A percentile compares a stretch with the other conserved stretches of the same genome.
Evolutionary conservation across 2,113 vertebrate genomes (phyloP).

Genomic region (Hippocampus comes): DNA sequence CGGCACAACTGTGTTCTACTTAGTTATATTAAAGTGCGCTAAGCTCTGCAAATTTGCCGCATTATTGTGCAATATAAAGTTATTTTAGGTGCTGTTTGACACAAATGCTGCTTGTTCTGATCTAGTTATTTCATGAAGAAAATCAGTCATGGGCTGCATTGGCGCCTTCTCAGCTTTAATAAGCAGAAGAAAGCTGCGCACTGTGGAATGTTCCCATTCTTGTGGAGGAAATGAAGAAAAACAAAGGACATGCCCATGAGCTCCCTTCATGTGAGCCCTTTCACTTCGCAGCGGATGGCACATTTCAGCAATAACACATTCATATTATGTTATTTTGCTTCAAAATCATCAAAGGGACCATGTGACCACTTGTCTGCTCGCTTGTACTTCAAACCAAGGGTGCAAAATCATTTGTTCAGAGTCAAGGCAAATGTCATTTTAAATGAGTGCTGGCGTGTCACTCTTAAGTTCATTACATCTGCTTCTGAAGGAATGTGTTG

Average conservation of each 20-base stretch:
- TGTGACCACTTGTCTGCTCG: conserved; percentile 24
- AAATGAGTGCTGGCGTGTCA: background rate
- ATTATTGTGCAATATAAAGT: conserved; percentile 2
- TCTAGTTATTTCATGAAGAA: conserved; percentile 3
- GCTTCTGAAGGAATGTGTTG: background rate
- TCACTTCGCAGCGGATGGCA: conserved; percentile 18
- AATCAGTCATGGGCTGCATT: background rate
- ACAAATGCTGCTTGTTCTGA: background rate
- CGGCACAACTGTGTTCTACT: background rate
- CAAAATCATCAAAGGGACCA: conserved; percentile 18
- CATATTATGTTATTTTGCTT: conserved; percentile 33
- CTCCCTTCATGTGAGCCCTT: background rate
- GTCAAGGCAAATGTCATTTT: conserved; percentile 6
- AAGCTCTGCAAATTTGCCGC: background rate
- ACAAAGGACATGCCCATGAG: conserved; percentile 19
- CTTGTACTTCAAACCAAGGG: conserved; percentile 25
- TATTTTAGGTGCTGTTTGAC: background rate
- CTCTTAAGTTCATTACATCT: background rate
- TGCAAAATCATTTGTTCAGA: conserved; percentile 23
- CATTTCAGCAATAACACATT: conserved; percentile 43
- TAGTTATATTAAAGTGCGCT: background rate
- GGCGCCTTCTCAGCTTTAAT: background rate
- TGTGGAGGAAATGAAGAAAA: conserved; percentile 8
- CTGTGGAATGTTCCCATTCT: conserved; percentile 13
- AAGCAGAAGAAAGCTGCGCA: background rate